These are phyloP conservation scores for Graptemys geographica DNA, from an alignment of 2,797 vertebrate genomes.

Conservation along the genomic window DNA sequence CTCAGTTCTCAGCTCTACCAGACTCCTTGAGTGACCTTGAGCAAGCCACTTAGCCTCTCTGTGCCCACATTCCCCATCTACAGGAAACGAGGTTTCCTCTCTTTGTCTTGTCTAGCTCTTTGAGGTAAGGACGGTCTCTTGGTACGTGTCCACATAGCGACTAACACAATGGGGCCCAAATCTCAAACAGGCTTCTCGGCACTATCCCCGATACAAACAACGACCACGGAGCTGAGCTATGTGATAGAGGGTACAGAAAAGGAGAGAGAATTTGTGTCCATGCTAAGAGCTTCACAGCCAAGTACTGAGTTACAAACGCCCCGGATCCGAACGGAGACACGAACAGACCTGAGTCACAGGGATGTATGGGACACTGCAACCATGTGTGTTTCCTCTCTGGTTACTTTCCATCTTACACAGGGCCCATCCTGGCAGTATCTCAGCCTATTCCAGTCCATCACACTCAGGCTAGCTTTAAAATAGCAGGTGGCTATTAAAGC, in stretches of 20 bases:
- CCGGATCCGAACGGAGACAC: background rate
- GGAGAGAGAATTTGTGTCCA: background rate
- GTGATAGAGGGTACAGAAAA: background rate
- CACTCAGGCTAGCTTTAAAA: rapidly evolving
- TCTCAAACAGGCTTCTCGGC: background rate
- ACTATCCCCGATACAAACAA: background rate
- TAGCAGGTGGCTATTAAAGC: rapidly evolving
- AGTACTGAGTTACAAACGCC: background rate
- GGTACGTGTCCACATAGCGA: background rate
- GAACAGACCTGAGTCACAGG: background rate
- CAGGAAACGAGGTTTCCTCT: too few species aligned
- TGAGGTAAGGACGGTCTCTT: background rate
- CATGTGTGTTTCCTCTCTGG: background rate
- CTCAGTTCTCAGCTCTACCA: background rate
- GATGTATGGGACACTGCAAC: background rate
- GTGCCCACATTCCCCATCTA: too few species aligned
- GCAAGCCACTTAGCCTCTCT: background rate
- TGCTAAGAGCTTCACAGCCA: background rate
- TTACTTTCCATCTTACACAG: too few species aligned
- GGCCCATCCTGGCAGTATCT: background rate
- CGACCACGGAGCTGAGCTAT: background rate
- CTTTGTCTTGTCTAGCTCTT: background rate
- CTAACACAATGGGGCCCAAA: background rate
- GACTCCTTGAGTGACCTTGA: background rate
- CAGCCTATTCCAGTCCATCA: background rate